Conservation (phyloP, 1,140 invertebrate species). For the Aphidius ervi region DNA sequence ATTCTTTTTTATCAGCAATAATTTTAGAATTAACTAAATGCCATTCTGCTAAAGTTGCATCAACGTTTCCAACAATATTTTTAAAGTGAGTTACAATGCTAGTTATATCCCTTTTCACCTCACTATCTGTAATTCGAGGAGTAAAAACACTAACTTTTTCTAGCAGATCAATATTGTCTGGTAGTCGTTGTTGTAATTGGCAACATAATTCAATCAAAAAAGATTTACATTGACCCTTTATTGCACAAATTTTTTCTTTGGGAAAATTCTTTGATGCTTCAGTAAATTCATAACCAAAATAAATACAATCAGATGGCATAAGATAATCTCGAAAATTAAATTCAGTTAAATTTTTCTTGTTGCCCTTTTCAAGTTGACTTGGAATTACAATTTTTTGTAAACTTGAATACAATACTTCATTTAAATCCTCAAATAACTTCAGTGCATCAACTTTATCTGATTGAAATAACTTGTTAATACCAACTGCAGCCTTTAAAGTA, state of each 20-base stretch:
- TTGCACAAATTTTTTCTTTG: not conserved
- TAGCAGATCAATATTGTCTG: conserved; percentile 11
- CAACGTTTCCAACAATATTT: too few relatives aligned
- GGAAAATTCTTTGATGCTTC: not conserved
- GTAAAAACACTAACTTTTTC: not conserved
- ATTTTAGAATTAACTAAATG: not conserved
- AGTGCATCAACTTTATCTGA: conserved; percentile 15
- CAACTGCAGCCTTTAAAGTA: conserved; percentile 15
- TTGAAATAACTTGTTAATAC: conserved; percentile 23
- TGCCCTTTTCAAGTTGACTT: conserved; percentile 6
- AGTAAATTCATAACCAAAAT: conserved; percentile 15
- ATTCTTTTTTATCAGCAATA: conserved; percentile 6
- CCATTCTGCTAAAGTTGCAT: too few relatives aligned
- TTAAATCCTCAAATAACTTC: conserved; percentile 17
- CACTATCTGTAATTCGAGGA: too few relatives aligned
- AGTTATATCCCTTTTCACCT: too few relatives aligned
- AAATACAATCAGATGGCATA: conserved; percentile 9
- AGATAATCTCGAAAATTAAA: conserved; percentile 12
- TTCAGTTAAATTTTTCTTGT: not conserved
- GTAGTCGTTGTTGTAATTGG: conserved; percentile 6
- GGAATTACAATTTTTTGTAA: conserved; percentile 14
- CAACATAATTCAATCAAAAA: conserved; percentile 6
- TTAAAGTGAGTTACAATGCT: too few relatives aligned
- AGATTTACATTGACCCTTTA: conserved; percentile 9
- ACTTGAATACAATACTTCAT: conserved; percentile 10